Conservation (phyloP, 2,888 invertebrate genomes). For the Emesis furor region DNA sequence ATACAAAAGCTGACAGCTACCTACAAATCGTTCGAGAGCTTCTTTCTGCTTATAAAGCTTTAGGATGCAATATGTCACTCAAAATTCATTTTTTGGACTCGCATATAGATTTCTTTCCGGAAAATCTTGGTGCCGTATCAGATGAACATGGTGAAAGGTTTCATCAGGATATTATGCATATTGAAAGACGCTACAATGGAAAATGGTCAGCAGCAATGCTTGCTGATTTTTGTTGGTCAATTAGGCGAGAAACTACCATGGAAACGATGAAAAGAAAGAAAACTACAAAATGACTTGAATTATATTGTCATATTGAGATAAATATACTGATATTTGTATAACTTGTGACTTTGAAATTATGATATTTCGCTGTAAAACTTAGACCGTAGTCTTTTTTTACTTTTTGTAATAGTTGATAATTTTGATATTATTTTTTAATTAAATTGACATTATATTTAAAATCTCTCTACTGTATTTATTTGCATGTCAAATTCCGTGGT, state of each 20-base stretch:
- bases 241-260: conserved; percentile 48
- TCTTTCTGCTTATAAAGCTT: conserved; percentile 40
- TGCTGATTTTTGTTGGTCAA: conserved; percentile 53
- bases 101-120: conserved; percentile 80
- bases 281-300: conserved; percentile 38
- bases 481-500: not conserved
- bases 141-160: conserved; percentile 67
- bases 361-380: conserved; percentile 5
- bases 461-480: conserved; percentile 13
- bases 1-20: conserved; percentile 38
- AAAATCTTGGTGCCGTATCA: conserved; percentile 79
- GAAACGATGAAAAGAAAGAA: conserved; percentile 37
- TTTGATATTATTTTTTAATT: conserved; percentile 15
- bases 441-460: conserved; percentile 17
- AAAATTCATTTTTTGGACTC: conserved; percentile 77
- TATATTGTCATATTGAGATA: conserved; percentile 2
- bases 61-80: conserved; percentile 3
- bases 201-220: conserved; percentile 57
- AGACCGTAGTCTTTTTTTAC: conserved; percentile 7
- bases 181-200: conserved; percentile 44
- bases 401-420: conserved; percentile 19
- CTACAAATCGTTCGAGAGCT: conserved; percentile 35
- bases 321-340: not conserved
- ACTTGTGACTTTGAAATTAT: conserved; percentile 5
- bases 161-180: conserved; percentile 78